Evolutionary conservation across 2,113 vertebrate genomes (phyloP), one percentile per base, ranked within the genome.

Genomic region (Cephalopholis sonnerati): DNA sequence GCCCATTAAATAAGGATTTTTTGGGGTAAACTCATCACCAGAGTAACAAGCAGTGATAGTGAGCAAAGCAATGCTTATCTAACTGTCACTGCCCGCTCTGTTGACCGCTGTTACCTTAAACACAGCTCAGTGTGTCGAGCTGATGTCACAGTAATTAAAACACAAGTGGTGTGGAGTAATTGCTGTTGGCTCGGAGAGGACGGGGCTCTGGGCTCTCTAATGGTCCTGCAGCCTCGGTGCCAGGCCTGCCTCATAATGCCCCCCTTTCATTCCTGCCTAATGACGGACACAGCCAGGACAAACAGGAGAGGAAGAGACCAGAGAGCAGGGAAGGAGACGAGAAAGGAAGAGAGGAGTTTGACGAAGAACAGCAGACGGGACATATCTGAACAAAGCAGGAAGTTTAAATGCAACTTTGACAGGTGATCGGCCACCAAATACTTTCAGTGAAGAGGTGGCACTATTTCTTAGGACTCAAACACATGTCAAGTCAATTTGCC

Each of bases 111-210:
- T 65, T 84, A 62, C 85, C 72, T 88, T 87, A 46, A 81, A 53
- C 62, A 10, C 72, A n/a, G 72, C 7, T 53, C 54, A 57, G 77
- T 63, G 61, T 58, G 81, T 83, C 0, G 29, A 68, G 48, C 83
- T 90, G 89, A 91, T 90, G 87, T 93, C 90, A 92, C 61, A 54
- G 32, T 86, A 81, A 93, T 93, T 93, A 93, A 92, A 87, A 73
- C 64, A 79, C 78, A 82, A 93, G 85, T 50, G 77, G 41, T 74
- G 76, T 20, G 46, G 73, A 70, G 89, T 84, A 82, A 93, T 87
- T 83, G 82, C 87, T 55, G 71, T 81, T 90, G 86, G 90, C 89
- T 85, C 78, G 46, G 62, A 36, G 73, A 81, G 81, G 75, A 73
- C 76, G 39, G 48, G 69, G 63, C 64, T 77, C 57, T 66, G 74